These are phyloP conservation scores for Branchellion lobata DNA, from an alignment of 2,888 invertebrate species.

Conservation along the genomic window DNA sequence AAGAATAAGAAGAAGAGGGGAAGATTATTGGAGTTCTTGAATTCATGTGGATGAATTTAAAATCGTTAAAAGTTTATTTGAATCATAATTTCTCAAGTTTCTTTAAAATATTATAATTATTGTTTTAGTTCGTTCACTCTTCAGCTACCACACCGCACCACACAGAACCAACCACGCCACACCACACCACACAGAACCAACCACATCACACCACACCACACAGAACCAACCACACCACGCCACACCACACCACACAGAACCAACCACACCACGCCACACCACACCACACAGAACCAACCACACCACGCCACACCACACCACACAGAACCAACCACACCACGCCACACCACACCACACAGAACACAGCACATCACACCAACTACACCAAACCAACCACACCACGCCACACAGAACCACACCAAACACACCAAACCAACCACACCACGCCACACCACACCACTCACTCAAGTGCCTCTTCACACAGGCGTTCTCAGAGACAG, in stretches of 20 bases:
- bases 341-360: not conserved
- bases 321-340: not conserved
- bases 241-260: not conserved
- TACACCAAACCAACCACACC: not conserved
- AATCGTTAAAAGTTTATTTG: too few species aligned
- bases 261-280: not conserved
- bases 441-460: not conserved
- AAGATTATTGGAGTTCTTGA: conserved; percentile 7
- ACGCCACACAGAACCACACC: not conserved
- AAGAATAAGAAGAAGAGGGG: not conserved
- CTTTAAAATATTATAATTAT: too few species aligned
- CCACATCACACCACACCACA: not conserved
- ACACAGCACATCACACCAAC: not conserved
- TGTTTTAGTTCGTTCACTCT: too few species aligned
- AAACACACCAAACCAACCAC: not conserved
- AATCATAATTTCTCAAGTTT: too few species aligned
- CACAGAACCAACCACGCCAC: not conserved
- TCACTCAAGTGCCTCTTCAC: not conserved
- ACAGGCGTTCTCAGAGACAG: not conserved
- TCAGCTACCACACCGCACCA: not conserved
- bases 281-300: not conserved
- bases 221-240: not conserved
- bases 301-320: not conserved
- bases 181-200: not conserved
- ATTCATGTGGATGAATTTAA: too few species aligned